These are phyloP conservation scores for Lamprotornis superbus DNA, from an alignment of 2,113 vertebrate species.

Conservation along the genomic window DNA sequence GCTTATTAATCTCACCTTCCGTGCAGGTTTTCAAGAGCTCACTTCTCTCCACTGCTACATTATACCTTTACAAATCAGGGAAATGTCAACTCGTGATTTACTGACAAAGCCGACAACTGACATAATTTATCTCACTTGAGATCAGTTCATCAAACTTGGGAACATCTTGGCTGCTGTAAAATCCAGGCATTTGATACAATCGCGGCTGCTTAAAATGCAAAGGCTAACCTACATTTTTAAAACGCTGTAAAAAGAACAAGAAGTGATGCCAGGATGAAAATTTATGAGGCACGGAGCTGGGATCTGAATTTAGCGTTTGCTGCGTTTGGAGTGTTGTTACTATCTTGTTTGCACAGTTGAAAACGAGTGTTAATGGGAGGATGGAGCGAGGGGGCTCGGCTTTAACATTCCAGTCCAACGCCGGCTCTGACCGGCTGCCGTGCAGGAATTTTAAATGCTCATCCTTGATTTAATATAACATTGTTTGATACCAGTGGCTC, in stretches of 20 bases:
- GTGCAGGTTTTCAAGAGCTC: conserved; percentile 39
- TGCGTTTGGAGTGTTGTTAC: conserved; percentile 14
- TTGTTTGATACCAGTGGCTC: background rate
- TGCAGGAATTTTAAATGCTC: background rate
- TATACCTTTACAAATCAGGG: conserved; percentile 67
- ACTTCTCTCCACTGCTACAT: conserved; percentile 19
- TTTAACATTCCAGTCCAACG: background rate
- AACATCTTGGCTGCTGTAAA: conserved; percentile 69
- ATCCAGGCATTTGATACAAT: conserved; percentile 67
- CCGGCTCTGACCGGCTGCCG: background rate
- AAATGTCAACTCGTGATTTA: conserved; percentile 73
- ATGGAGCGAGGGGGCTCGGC: background rate
- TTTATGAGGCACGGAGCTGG: conserved; percentile 55
- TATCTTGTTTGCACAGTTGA: conserved; percentile 59
- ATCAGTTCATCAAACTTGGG: conserved; percentile 80
- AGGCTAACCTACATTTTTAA: conserved; percentile 71
- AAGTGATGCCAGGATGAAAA: conserved; percentile 63
- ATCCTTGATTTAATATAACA: background rate
- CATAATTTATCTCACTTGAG: conserved; percentile 75
- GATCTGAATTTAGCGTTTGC: conserved; percentile 39
- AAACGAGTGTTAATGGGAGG: conserved; percentile 12
- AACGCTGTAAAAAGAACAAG: conserved; percentile 70
- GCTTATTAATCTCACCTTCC: conserved; percentile 72
- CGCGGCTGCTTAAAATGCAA: conserved; percentile 75
- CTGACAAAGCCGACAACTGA: conserved; percentile 74